A percentile compares a stretch with the other conserved stretches of the same genome.
Conservation (phyloP, 2,888 invertebrate species). For the Drepanosiphum platanoidis region DNA sequence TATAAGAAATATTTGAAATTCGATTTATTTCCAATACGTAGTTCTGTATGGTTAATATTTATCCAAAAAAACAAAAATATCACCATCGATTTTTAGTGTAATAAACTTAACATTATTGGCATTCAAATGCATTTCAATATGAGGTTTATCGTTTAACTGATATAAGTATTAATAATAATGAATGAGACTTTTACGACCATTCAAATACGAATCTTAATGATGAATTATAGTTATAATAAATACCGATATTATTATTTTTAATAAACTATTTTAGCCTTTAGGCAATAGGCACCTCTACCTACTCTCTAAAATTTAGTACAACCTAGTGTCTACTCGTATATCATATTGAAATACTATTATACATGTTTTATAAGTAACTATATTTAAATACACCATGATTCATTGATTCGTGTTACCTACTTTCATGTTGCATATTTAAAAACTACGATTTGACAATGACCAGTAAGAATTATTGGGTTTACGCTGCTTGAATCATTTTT, state of each 20-base stretch:
- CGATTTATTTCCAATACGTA: background rate
- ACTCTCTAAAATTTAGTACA: no score
- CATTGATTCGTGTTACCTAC: no score
- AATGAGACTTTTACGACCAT: no score
- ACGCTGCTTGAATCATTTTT: no score
- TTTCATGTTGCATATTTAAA: no score
- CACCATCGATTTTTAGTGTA: background rate
- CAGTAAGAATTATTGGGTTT: no score
- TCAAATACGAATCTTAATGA: no score
- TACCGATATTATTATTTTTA: background rate
- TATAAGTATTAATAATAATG: background rate
- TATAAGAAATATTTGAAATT: background rate
- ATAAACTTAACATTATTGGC: background rate
- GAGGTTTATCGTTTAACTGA: no score
- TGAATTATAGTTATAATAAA: no score
- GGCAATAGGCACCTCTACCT: no score
- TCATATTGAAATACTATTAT: background rate
- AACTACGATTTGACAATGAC: no score
- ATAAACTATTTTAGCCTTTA: background rate
- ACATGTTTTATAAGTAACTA: background rate
- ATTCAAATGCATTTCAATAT: background rate
- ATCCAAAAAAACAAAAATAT: background rate
- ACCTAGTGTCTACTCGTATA: background rate
- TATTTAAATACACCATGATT: background rate
- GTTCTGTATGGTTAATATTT: background rate